phyloP scores from a whole-genome alignment of 2,113 vertebrate genomes.

The Peromyscus leucopus region DNA sequence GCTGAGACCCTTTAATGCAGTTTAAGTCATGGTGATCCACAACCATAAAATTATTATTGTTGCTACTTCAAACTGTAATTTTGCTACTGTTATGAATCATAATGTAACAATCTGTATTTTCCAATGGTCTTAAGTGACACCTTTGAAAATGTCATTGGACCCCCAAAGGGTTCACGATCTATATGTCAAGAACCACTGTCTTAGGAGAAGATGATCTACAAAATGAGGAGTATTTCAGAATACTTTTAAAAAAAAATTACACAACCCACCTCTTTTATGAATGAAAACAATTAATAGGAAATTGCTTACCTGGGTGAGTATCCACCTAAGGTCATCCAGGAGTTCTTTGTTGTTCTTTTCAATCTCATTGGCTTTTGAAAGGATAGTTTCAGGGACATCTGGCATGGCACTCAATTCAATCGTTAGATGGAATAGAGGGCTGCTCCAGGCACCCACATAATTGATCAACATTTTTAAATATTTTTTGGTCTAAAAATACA shows the following conservation, averaged over 20 bases:
- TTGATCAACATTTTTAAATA: slow-evolving; percentile 84
- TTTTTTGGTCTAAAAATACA: slow-evolving; percentile 82
- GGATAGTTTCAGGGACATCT: slow-evolving; percentile 83
- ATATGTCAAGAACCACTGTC: not conserved
- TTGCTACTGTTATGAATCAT: not conserved
- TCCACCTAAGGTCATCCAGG: slow-evolving; percentile 80
- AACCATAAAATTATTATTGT: not conserved
- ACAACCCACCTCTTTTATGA: not conserved
- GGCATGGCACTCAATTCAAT: slow-evolving; percentile 83
- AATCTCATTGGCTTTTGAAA: slow-evolving; percentile 86
- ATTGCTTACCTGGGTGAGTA: not conserved
- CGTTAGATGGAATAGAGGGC: slow-evolving; percentile 83
- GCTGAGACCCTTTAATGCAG: too few relatives aligned
- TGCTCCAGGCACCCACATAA: slow-evolving; percentile 86
- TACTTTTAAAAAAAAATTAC: not conserved
- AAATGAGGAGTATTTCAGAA: not conserved
- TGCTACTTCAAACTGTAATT: not conserved
- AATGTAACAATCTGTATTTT: not conserved
- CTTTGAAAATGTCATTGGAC: not conserved
- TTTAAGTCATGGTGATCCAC: not conserved
- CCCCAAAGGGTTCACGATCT: not conserved
- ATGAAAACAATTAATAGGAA: not conserved
- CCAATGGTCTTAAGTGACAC: not conserved
- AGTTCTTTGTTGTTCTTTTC: slow-evolving; percentile 83
- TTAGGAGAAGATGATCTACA: not conserved